phyloP scores from a whole-genome alignment of 2,797 vertebrate genomes.

The Argentina silus region DNA sequence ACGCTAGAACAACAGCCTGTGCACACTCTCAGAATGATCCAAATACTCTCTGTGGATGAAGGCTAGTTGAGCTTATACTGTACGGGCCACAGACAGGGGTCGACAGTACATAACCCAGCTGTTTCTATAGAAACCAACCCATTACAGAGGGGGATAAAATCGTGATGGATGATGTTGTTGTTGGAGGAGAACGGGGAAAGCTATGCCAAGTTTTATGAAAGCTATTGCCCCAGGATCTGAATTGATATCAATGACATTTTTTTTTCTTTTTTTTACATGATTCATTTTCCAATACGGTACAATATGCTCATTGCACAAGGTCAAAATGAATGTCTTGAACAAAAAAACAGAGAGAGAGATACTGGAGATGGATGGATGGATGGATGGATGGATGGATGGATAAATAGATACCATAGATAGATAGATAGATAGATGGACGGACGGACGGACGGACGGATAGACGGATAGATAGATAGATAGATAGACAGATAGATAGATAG shows the following conservation, averaged over 20 bases:
- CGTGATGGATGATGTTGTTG: too few relatives aligned
- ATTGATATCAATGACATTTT: not conserved
- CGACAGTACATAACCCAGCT: slow-evolving; percentile 2
- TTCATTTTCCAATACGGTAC: too few relatives aligned
- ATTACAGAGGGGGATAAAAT: not conserved
- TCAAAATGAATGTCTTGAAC: too few relatives aligned
- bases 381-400: too few relatives aligned
- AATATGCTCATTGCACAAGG: not conserved
- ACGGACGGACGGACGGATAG: too few relatives aligned
- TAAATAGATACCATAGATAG: too few relatives aligned
- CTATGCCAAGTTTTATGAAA: not conserved
- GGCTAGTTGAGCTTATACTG: not conserved
- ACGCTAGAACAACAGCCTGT: too few relatives aligned
- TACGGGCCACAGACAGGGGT: not conserved
- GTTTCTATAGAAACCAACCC: slow-evolving; percentile 59
- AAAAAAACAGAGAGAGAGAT: too few relatives aligned
- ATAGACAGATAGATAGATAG: too few relatives aligned
- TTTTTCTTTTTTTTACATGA: not conserved
- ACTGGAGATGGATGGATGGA: too few relatives aligned
- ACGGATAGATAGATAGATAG: too few relatives aligned
- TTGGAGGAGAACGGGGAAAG: not conserved
- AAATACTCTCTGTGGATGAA: not conserved
- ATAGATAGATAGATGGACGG: too few relatives aligned
- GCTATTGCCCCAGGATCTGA: slow-evolving; percentile 6
- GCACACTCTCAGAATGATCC: not conserved